Evolutionary conservation across 2,888 invertebrate genomes (phyloP), one percentile per base, ranked within the genome.

Genomic region (Ennomos erosarius): DNA sequence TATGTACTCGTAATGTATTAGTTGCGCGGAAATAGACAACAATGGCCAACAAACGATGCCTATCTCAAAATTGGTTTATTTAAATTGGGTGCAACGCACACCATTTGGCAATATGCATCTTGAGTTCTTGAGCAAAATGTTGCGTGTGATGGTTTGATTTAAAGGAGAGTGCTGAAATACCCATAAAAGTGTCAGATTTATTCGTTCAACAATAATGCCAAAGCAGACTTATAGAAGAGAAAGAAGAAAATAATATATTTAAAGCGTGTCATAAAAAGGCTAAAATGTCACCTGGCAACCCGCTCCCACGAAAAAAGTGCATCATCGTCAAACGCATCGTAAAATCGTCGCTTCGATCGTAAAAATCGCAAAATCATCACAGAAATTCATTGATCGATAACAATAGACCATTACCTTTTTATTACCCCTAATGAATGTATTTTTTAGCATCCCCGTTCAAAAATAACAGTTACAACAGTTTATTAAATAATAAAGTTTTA

Each of bases 291-390:
- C 78, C 79, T 81, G 82, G 73, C 61, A 65, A 62, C 59, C 64
- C 72, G 71, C 89, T 90, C 90, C 85, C 88, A 89, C 87, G 88
- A 77, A 76, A 59, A 75, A 51, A 82, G 74, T 64, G 65, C 69
- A 70, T 65, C 64, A 74, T 72, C 76, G 62, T 74, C 80, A 85
- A 84, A 67, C 69, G 65, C 68, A 74, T 81, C 85, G 79, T 88
- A 88, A 89, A 88, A 80, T 74, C 70, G 71, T 78, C 74, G 78
- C 79, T 81, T 81, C 83, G 86, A 84, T 88, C 87, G 85, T 90
- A 90, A 90, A 84, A 88, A 82, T 85, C 79, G 88, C 89, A 84
- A 82, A 82, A 89, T 90, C 90, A 90, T 88, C 87, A 80, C 76
- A 75, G 85, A 80, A 85, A 87, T 84, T 85, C 86, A 85, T 86